Base-by-base conservation (phyloP, 2,888 invertebrate species). In the Hylaea fasciaria region DNA sequence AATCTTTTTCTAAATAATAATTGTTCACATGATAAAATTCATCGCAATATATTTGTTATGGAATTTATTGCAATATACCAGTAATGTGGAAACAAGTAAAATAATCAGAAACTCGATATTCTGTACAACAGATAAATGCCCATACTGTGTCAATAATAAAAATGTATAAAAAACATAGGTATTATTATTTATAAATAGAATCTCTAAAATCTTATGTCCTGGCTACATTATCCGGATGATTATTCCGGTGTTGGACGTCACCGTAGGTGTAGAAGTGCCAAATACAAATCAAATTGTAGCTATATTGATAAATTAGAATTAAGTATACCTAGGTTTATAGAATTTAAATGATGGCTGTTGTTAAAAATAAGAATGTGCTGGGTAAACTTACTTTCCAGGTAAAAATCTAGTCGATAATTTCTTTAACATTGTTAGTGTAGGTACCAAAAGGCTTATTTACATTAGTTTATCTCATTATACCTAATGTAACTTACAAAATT, bases 221-320 rank as follows among this genome's bases (percentile, higher is more conserved):
- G n/a, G n/a, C n/a, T n/a, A n/a, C n/a, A n/a, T n/a, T n/a, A n/a
- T n/a, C n/a, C n/a, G n/a, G n/a, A n/a, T n/a, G n/a, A n/a, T n/a
- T n/a, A n/a, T n/a, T n/a, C n/a, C n/a, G n/a, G n/a, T n/a, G n/a
- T n/a, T n/a, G n/a, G n/a, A n/a, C n/a, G n/a, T n/a, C n/a, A n/a
- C n/a, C n/a, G n/a, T n/a, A n/a, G n/a, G n/a, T n/a, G n/a, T 67
- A 66, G 52, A 44, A 69, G 75, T 76, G 77, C 74, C 76, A 76
- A 76, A 69, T 13, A 47, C 50, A 62, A 22, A 12, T 10, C 28
- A 46, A 35, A 58, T 7, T 55, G 64, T 68, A 64, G 72, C n/a
- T n/a, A 72, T 71, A 70, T 22, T 17, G 35, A 29, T 50, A 67
- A 68, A 37, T 39, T 72, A 72, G 65, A 13, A 60, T 11, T 57